Conservation (phyloP, 2,797 vertebrate genomes). For the Falco rusticolus region DNA sequence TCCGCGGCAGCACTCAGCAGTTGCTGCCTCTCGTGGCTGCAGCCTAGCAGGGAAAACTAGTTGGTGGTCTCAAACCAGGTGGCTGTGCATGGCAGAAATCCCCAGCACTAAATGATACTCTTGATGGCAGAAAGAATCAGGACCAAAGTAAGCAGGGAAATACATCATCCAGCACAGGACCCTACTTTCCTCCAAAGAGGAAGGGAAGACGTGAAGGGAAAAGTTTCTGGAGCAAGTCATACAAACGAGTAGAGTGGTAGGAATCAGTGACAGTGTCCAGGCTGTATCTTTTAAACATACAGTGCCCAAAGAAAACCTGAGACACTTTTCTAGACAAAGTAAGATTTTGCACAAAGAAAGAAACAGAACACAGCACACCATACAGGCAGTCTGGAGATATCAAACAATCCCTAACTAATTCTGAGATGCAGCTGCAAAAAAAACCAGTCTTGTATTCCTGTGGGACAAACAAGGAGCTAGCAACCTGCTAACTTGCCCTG, state of each 20-base stretch:
- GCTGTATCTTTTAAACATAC: neutral
- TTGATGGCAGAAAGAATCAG: neutral
- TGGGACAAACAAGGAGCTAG: neutral
- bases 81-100: neutral
- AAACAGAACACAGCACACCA: neutral
- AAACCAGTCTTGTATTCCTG: neutral
- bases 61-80: neutral
- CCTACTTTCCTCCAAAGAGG: fast-evolving
- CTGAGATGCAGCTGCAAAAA: neutral
- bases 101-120: neutral
- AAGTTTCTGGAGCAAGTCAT: neutral
- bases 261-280: neutral
- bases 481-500: neutral
- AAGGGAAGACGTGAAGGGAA: neutral
- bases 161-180: neutral
- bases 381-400: neutral
- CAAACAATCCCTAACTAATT: neutral
- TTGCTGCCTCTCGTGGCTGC: neutral
- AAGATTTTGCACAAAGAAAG: neutral
- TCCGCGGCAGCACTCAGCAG: neutral
- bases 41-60: neutral
- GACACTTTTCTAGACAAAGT: neutral
- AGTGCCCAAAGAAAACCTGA: fast-evolving
- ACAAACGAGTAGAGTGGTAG: fast-evolving
- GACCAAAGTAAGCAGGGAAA: neutral